Evolutionary conservation across 2,797 vertebrate genomes (phyloP).

Genomic region (Hybognathus amarus): DNA sequence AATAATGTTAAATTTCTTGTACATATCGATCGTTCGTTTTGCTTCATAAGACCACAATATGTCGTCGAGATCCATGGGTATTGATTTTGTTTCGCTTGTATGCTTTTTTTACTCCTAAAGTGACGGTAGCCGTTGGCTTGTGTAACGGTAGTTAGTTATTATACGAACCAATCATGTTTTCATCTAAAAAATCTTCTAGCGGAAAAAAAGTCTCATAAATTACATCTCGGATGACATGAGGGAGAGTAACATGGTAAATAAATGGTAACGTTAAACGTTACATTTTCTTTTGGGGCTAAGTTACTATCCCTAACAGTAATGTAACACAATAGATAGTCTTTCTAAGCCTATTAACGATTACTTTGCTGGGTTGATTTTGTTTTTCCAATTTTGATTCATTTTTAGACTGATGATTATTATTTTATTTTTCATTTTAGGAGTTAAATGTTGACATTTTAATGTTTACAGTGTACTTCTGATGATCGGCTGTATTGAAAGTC

Average conservation of each 20-base stretch:
- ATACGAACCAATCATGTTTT: not conserved
- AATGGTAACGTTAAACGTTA: no score
- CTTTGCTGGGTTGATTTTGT: not conserved
- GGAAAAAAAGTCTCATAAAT: not conserved
- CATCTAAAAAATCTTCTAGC: not conserved
- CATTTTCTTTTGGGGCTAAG: no score
- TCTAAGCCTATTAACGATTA: not conserved
- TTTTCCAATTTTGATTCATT: no score
- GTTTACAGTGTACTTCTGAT: not conserved
- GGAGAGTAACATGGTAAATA: not conserved
- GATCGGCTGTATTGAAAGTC: not conserved
- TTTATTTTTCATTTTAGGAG: not conserved
- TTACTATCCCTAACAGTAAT: no score
- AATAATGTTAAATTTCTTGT: not conserved
- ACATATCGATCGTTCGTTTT: not conserved
- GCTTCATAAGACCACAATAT: not conserved
- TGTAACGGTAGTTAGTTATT: not conserved
- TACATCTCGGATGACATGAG: not conserved
- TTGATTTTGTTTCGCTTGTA: not conserved
- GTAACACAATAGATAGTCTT: not conserved
- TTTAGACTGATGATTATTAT: no score
- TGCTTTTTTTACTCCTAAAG: not conserved
- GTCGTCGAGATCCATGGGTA: not conserved
- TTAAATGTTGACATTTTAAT: not conserved
- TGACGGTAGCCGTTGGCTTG: not conserved